Base-by-base conservation (phyloP, 2,797 vertebrate species). In the Trichosurus vulpecula region DNA sequence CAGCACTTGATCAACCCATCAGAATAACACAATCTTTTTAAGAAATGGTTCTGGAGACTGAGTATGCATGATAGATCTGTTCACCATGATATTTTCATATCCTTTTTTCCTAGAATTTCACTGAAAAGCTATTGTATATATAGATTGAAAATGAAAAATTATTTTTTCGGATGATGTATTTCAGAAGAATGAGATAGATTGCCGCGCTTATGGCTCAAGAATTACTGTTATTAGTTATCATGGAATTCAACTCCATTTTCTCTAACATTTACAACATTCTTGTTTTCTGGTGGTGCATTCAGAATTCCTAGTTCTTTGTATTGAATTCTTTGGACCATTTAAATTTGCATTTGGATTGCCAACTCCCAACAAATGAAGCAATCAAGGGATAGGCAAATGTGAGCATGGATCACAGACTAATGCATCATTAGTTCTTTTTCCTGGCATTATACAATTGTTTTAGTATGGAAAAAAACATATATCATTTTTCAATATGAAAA, bases 181-280 rank as follows among this genome's bases (percentile, higher is more conserved):
- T 97, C 54, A 95, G 52, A 27, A 51, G 93, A 96, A 6, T 19
- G 81, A 51, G 27, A 94, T 29, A 93, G n/a, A 96, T 91, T 56
- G 91, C 55, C 91, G 5, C 90, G 47, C 55, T 95, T 94, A 54
- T 95, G 93, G 27, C 47, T 96, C 35, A 4, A 96, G 22, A 97
- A 95, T 97, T 92, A 91, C 41, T 95, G 55, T 95, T 94, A 91
- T 91, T 95, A 92, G 14, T 91, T 95, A 93, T 61, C 52, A 4
- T 95, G n/a, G 16, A 95, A 96, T 91, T 92, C 95, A 94, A 94
- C 92, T 57, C 9, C 13, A 89, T 91, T 95, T 97, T 95, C 54
- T 35, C 12, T 55, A 81, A 51, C 52, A 94, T 87, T 96, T 96
- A 94, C 3, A 92, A 90, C 47, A 89, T 53, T 66, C 25, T 14